These are phyloP conservation scores for Gadopsis bispinosus DNA, from an alignment of 2,797 vertebrate genomes.

Conservation along the genomic window DNA sequence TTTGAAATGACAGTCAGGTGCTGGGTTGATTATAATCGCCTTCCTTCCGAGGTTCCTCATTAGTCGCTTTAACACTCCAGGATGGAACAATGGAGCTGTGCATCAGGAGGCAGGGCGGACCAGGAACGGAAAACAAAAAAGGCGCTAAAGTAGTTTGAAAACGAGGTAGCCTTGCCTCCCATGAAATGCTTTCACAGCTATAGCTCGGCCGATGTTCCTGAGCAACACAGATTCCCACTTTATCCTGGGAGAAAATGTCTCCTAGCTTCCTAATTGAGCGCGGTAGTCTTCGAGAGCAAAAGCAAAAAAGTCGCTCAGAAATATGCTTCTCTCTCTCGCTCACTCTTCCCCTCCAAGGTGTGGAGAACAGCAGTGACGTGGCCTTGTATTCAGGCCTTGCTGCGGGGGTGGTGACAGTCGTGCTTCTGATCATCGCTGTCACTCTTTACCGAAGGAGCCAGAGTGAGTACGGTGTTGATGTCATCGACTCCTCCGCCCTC, in stretches of 20 bases:
- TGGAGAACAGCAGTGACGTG: constrained; percentile 91
- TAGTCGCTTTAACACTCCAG: constrained; percentile 73
- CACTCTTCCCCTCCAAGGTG: constrained; percentile 78
- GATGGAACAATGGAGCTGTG: constrained; percentile 65
- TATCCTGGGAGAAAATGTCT: constrained; percentile 45
- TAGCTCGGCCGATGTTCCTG: constrained; percentile 24
- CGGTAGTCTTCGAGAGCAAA: neutral
- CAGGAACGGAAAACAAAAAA: constrained; percentile 49
- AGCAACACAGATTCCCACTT: constrained; percentile 32
- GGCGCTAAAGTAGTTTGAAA: constrained; percentile 55
- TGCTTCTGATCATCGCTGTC: constrained; percentile 91
- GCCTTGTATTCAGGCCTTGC: constrained; percentile 95
- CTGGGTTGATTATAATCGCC: constrained; percentile 89
- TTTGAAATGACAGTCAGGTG: constrained; percentile 97
- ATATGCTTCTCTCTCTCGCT: neutral
- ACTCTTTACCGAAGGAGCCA: constrained; percentile 94
- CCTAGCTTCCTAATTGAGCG: constrained; percentile 44
- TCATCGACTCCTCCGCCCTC: constrained; percentile 96
- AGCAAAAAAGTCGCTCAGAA: neutral
- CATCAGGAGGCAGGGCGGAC: constrained; percentile 42
- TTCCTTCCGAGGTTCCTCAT: constrained; percentile 84
- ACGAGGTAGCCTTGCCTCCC: constrained; percentile 39
- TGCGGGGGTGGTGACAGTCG: constrained; percentile 92
- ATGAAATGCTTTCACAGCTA: constrained; percentile 36
- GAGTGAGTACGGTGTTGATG: constrained; percentile 97